phyloP scores from a whole-genome alignment of 2,113 vertebrate genomes.

The Ardeotis arabs region DNA sequence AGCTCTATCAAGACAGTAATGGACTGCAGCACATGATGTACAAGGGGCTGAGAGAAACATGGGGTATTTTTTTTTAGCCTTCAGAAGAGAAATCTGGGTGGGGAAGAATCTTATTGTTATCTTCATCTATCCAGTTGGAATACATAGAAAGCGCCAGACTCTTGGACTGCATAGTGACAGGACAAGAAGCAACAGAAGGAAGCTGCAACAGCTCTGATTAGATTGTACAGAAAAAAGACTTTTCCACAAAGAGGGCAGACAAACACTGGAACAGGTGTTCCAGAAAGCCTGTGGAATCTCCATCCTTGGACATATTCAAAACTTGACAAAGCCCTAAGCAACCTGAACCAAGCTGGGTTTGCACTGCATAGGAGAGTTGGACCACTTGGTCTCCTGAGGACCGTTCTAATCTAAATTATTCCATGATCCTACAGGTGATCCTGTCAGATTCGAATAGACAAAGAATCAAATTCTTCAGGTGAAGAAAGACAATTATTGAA shows the following conservation, averaged over 20 bases:
- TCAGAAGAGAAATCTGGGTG: neutral
- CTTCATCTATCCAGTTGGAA: neutral
- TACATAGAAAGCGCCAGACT: neutral
- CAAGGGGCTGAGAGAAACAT: neutral
- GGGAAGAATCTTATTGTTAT: neutral
- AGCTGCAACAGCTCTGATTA: neutral
- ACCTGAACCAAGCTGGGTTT: neutral
- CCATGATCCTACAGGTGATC: neutral
- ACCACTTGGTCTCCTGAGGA: neutral
- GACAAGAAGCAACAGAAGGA: neutral
- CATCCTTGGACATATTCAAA: neutral
- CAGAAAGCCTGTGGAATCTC: neutral
- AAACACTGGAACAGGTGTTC: neutral
- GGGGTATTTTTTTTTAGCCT: neutral
- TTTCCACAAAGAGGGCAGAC: neutral
- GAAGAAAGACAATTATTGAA: neutral
- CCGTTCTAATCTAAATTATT: neutral
- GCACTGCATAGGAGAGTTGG: neutral
- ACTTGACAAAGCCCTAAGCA: neutral
- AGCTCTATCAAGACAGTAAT: neutral
- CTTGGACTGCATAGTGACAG: neutral
- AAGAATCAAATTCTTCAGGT: neutral
- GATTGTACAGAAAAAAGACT: neutral
- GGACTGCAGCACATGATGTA: neutral
- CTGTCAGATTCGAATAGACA: neutral